Percentiles rank a stretch among this genome's conserved stretches.
phyloP scores from a whole-genome alignment of 2,888 invertebrate genomes.

The Lepetodrilus schrolli region DNA sequence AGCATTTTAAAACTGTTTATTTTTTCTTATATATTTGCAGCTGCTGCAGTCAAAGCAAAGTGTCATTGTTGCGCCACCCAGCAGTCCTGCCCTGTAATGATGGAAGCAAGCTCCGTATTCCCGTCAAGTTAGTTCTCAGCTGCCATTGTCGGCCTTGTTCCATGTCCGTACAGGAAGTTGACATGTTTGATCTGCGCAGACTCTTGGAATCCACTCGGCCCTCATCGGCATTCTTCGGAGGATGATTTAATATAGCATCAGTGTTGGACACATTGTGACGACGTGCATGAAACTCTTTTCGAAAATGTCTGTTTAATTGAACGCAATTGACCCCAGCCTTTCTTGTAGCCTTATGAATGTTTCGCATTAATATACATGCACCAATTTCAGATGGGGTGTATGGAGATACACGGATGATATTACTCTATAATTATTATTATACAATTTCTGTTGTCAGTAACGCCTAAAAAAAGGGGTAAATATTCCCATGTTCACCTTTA shows the following conservation, averaged over 20 bases:
- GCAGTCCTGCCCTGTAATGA: conserved; percentile 16
- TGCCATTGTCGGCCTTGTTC: conserved; percentile 31
- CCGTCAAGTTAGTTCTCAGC: conserved; percentile 21
- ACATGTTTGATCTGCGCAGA: conserved; percentile 21
- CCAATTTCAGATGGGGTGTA: too few relatives aligned
- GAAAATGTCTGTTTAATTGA: too few relatives aligned
- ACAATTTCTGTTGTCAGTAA: too few relatives aligned
- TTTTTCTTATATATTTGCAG: not conserved
- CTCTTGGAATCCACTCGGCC: not conserved
- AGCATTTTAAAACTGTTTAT: not conserved
- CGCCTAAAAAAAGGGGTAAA: too few relatives aligned
- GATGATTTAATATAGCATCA: not conserved
- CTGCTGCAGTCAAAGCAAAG: conserved; percentile 29
- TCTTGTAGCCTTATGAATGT: too few relatives aligned
- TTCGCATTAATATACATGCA: too few relatives aligned
- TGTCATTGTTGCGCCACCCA: not conserved
- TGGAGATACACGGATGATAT: too few relatives aligned
- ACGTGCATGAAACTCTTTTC: too few relatives aligned
- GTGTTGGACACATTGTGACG: not conserved
- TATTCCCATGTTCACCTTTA: too few relatives aligned
- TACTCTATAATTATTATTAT: too few relatives aligned
- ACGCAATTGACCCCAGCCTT: too few relatives aligned
- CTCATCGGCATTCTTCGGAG: not conserved
- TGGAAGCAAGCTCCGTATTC: conserved; percentile 2
- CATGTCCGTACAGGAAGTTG: conserved; percentile 26